These are phyloP conservation scores for Napeogenes sylphis DNA, from an alignment of 2,888 invertebrate genomes.

Conservation along the genomic window DNA sequence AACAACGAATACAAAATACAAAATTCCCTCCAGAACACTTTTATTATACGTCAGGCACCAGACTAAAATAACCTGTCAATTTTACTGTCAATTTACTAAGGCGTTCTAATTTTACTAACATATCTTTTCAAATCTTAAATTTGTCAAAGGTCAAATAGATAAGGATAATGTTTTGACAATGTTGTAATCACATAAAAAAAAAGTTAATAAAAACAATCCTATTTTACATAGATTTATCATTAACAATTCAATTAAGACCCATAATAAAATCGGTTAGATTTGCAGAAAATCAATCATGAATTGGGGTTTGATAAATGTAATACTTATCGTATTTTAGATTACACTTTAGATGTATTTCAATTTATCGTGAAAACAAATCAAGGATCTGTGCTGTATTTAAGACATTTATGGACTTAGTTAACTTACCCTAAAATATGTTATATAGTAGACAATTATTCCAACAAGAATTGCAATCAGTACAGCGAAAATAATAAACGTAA, in stretches of 20 bases:
- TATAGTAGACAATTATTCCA: conserved; percentile 66
- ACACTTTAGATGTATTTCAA: no score
- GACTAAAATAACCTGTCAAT: conserved; percentile 2
- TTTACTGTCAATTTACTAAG: conserved; percentile 4
- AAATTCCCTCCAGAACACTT: conserved; percentile 2
- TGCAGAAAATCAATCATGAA: no score
- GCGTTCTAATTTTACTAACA: conserved; percentile 16
- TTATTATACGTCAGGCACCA: not conserved
- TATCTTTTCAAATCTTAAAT: not conserved
- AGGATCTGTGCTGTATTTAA: not conserved
- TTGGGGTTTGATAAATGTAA: no score
- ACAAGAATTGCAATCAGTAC: conserved; percentile 56
- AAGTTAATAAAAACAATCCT: no score
- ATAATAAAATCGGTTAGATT: no score
- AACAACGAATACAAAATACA: not conserved
- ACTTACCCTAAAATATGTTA: conserved; percentile 65
- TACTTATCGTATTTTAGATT: no score
- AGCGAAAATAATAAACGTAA: conserved; percentile 57
- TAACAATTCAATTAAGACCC: no score
- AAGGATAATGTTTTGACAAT: conserved; percentile 2
- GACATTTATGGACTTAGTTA: conserved; percentile 1
- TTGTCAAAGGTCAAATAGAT: conserved; percentile 20
- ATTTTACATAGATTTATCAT: no score
- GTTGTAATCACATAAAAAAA: not conserved
- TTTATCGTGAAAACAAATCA: no score